Conservation (phyloP, 2,797 vertebrate genomes). For the Chromobotia macracanthus region DNA sequence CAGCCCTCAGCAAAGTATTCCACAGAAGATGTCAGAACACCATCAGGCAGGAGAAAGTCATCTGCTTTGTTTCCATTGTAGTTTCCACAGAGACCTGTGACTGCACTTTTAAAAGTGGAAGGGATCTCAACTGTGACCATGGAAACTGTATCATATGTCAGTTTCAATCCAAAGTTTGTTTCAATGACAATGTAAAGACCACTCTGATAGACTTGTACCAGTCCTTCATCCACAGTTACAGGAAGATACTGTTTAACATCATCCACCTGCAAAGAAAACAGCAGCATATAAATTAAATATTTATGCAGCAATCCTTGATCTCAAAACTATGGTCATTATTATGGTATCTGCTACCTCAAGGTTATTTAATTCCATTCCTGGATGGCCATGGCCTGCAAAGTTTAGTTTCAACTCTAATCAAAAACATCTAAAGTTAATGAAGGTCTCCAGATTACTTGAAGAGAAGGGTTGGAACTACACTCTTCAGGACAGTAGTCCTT, state of each 20-base stretch:
- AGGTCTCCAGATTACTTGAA: too few relatives aligned
- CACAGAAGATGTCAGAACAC: background rate
- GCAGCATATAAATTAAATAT: background rate
- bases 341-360: too few relatives aligned
- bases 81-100: constrained; percentile 74
- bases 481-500: too few relatives aligned
- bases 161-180: constrained; percentile 63
- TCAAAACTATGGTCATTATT: background rate
- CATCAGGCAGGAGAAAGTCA: constrained; percentile 67
- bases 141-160: constrained; percentile 72
- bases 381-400: too few relatives aligned
- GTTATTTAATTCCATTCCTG: too few relatives aligned
- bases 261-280: constrained; percentile 64
- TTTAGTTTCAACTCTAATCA: too few relatives aligned
- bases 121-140: constrained; percentile 69
- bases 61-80: constrained; percentile 68
- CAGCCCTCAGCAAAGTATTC: constrained; percentile 69
- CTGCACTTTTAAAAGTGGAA: constrained; percentile 51
- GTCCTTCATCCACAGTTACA: constrained; percentile 53
- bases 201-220: constrained; percentile 64
- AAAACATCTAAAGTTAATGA: too few relatives aligned
- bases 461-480: too few relatives aligned
- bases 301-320: background rate
- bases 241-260: constrained; percentile 67
- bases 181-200: constrained; percentile 71